phyloP scores from a whole-genome alignment of 1,140 invertebrate genomes.

The Calliopsis andreniformis region DNA sequence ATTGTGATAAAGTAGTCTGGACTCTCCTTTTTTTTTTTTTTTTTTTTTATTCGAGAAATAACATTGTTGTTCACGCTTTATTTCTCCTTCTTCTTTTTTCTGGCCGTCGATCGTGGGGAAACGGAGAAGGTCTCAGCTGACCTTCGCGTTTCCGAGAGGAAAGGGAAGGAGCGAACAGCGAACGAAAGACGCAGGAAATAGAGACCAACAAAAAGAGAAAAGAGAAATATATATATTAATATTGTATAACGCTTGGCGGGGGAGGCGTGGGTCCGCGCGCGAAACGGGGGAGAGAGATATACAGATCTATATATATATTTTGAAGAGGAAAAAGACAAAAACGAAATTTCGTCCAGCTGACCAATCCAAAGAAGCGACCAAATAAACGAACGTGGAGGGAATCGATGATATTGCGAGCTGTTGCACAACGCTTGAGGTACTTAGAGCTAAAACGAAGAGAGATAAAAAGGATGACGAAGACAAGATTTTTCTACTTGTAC shows the following conservation, averaged over 20 bases:
- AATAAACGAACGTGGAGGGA: conserved; percentile 77
- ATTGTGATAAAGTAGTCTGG: conserved; percentile 81
- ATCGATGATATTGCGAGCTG: conserved; percentile 72
- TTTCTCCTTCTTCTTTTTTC: conserved; percentile 23
- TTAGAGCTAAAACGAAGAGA: no score
- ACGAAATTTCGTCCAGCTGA: conserved; percentile 80
- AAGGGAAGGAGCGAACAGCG: conserved; percentile 29
- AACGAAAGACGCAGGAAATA: conserved; percentile 31
- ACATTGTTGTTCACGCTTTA: conserved; percentile 31
- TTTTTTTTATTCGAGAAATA: no score
- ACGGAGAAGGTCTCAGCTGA: conserved; percentile 9
- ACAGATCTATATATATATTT: conserved; percentile 63
- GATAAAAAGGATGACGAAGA: neutral
- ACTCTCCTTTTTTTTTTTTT: no score
- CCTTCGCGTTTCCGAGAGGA: neutral
- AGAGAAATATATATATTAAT: neutral
- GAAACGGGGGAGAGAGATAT: conserved; percentile 29
- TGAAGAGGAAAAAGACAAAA: no score
- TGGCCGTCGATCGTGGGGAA: conserved; percentile 9
- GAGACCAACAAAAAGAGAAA: no score
- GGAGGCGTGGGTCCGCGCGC: neutral
- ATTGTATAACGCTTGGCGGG: neutral
- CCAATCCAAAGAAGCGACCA: conserved; percentile 82
- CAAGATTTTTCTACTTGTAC: conserved; percentile 59
- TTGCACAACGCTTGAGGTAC: conserved; percentile 74